These are phyloP conservation scores for Rhinichthys klamathensis DNA, from an alignment of 2,113 vertebrate genomes.

Conservation along the genomic window DNA sequence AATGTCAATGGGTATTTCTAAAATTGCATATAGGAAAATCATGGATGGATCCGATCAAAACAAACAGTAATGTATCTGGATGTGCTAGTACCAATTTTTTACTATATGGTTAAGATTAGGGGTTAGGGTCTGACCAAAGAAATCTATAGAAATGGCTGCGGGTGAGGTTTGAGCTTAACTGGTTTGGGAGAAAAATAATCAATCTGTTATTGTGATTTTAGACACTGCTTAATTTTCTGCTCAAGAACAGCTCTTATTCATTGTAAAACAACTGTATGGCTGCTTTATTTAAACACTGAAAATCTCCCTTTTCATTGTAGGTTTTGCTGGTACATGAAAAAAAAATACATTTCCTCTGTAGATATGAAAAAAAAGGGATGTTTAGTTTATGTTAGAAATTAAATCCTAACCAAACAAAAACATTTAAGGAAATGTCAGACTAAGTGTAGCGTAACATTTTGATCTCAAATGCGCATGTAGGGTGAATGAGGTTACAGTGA, in stretches of 20 bases:
- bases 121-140: neutral
- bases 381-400: neutral
- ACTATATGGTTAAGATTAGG: neutral
- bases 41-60: neutral
- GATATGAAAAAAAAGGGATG: neutral
- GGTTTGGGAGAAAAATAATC: too few species aligned
- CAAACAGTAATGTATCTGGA: neutral
- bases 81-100: neutral
- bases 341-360: neutral
- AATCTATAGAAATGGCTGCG: too few species aligned
- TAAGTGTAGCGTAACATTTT: neutral
- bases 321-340: neutral
- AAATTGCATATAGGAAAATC: neutral
- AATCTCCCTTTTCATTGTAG: neutral
- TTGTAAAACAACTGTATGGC: neutral
- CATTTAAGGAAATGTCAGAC: neutral
- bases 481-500: neutral
- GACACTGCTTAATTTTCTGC: neutral
- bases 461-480: neutral
- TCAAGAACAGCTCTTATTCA: neutral
- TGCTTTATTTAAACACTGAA: neutral
- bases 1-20: neutral
- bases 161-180: too few species aligned
- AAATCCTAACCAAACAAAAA: neutral
- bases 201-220: too few species aligned